phyloP scores from a whole-genome alignment of 2,797 vertebrate species.

The Alca torda region DNA sequence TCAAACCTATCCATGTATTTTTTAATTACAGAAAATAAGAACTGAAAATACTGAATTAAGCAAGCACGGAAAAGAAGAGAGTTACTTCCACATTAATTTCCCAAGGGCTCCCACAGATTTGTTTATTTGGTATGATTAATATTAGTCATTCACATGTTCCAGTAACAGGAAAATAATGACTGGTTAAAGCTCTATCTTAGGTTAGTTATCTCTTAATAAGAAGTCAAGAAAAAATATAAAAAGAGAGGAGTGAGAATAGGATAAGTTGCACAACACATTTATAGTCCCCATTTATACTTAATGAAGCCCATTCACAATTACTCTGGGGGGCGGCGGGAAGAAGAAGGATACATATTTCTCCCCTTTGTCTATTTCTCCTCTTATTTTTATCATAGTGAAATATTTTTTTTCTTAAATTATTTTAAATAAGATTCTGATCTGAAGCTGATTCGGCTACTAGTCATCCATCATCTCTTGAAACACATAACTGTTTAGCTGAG shows the following conservation, averaged over 20 bases:
- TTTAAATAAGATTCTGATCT: background rate
- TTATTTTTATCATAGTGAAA: background rate
- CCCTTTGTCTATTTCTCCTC: background rate
- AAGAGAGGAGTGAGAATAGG: background rate
- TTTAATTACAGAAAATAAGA: background rate
- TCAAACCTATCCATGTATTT: background rate
- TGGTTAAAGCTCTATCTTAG: background rate
- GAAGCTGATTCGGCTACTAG: background rate
- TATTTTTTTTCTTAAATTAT: background rate
- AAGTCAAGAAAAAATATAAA: background rate
- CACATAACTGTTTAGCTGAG: background rate
- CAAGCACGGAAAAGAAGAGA: background rate
- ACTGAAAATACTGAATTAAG: background rate
- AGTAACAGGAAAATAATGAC: background rate
- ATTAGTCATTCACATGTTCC: background rate
- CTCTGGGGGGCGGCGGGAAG: fast-evolving
- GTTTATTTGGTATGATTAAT: background rate
- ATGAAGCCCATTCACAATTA: background rate
- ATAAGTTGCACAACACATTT: background rate
- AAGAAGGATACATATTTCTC: background rate
- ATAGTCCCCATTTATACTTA: background rate
- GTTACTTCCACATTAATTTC: background rate
- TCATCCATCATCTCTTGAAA: background rate
- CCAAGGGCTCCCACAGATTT: background rate
- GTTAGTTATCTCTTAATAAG: background rate